Base-by-base conservation (phyloP, 2,797 vertebrate species). In the Channallabes apus region DNA sequence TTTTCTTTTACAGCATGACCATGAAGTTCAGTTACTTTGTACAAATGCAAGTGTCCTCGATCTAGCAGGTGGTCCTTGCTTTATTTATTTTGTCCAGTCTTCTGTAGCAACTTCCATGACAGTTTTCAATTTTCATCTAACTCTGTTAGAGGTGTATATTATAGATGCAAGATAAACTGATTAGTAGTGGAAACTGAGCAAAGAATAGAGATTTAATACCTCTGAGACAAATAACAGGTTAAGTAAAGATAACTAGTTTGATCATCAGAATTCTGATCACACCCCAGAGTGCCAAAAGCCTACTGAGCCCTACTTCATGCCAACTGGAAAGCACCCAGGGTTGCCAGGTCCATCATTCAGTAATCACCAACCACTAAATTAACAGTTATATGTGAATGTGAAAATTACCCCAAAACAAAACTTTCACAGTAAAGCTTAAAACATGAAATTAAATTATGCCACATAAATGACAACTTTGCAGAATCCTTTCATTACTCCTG, bases 231-330 rank as follows among this genome's bases (percentile, higher is more conserved):
- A 73, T 29, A 65, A 54, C 56, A 59, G 38, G 72, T 82, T 78
- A 61, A n/a, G 68, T 73, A 83, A 59, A 82, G 82, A 86, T 67
- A 85, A 85, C 68, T 85, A 54, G 65, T 80, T 84, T 82, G 80
- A 72, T 85, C 82, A 92, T 95, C 91, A 93, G 91, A 75, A 95
- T 95, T 94, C 94, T 88, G 87, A 82, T 93, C 95, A 94, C 93
- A 91, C 86, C 80, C 88, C 86, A 90, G 89, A 91, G 90, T 90
- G 90, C 89, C 91, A 89, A 87, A 91, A 92, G 90, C 89, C 91
- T 89, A 90, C 91, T 90, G 84, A 91, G 90, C 88, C 88, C 91
- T 90, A 89, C 90, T 86, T 93, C 92, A 91, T 88, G 91, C 91
- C 92, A 90, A 89, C 87, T 88, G 86, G 84, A 91, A 65, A 73